phyloP scores from a whole-genome alignment of 2,888 invertebrate genomes.

The Tolmerus cingulatus region DNA sequence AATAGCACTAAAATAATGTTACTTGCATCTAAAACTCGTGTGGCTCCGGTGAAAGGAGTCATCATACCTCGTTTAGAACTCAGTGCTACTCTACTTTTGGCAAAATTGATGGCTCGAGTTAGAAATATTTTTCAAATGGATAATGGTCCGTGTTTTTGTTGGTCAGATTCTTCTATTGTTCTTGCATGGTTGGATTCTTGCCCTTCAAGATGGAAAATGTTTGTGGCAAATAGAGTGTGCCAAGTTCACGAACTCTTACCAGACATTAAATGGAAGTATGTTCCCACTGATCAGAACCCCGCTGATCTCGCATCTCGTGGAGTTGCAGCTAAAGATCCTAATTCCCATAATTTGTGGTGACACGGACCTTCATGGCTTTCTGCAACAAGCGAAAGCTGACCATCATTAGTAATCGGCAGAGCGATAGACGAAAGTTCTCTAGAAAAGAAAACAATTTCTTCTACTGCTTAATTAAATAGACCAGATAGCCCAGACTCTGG shows the following conservation, averaged over 20 bases:
- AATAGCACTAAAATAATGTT: background rate
- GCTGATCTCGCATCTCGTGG: conserved; percentile 50
- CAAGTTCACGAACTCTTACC: background rate
- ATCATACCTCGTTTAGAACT: background rate
- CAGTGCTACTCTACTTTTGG: background rate
- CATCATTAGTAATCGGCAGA: background rate
- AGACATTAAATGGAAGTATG: background rate
- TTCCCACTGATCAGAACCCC: conserved; percentile 44
- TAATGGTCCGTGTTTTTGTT: too few species aligned
- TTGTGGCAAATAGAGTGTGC: background rate
- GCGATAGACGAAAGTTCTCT: too few species aligned
- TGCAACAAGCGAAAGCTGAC: background rate
- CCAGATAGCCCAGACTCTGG: too few species aligned
- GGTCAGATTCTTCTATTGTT: background rate
- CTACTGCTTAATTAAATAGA: too few species aligned
- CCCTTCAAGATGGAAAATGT: background rate
- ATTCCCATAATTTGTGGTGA: conserved; percentile 48
- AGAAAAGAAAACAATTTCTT: too few species aligned
- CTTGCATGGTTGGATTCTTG: background rate
- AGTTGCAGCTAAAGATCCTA: conserved; percentile 35
- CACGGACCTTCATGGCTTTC: conserved; percentile 46
- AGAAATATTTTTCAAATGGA: too few species aligned
- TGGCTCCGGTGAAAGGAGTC: background rate
- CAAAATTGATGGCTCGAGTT: too few species aligned
- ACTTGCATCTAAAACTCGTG: background rate